Conservation (phyloP, 2,888 invertebrate species). For the Seira ritae region DNA sequence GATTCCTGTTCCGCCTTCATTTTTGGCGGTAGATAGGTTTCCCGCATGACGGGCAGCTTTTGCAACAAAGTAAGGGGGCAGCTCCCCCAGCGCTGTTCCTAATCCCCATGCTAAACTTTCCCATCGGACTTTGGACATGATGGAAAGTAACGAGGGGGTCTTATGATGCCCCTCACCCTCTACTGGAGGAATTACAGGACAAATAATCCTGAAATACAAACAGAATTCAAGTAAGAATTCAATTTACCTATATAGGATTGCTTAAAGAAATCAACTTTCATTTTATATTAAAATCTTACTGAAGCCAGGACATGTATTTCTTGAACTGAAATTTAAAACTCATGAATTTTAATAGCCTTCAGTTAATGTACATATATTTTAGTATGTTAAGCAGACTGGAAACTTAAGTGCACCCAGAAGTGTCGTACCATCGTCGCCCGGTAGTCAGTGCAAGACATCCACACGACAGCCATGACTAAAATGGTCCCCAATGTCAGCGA, state of each 20-base stretch:
- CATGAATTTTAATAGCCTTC: too few species aligned
- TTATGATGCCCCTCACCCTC: conserved; percentile 75
- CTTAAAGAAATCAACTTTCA: too few species aligned
- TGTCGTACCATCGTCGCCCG: too few species aligned
- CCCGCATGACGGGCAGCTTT: conserved; percentile 86
- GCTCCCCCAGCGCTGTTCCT: conserved; percentile 98
- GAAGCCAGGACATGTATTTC: conserved; percentile 80
- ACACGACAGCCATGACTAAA: conserved; percentile 48
- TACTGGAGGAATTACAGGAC: conserved; percentile 1
- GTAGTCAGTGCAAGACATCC: too few species aligned
- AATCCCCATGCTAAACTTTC: conserved; percentile 99
- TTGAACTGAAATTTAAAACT: conserved; percentile 75
- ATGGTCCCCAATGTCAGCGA: conserved; percentile 59
- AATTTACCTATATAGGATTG: too few species aligned
- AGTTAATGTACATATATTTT: conserved; percentile 66
- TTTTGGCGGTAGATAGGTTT: conserved; percentile 81
- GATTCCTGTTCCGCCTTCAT: conserved; percentile 85
- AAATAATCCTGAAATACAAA: conserved; percentile 86
- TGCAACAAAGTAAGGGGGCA: conserved; percentile 99
- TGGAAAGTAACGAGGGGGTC: conserved; percentile 86
- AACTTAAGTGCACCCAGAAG: background rate
- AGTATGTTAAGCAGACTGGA: conserved; percentile 68
- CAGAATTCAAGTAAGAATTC: conserved; percentile 75
- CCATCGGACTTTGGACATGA: conserved; percentile 81
- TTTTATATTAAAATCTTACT: too few species aligned